A percentile compares a stretch with the other conserved stretches of the same genome.
These are phyloP conservation scores for Galeopsomyia nigrocyanea DNA, from an alignment of 2,888 invertebrate genomes.

Conservation along the genomic window DNA sequence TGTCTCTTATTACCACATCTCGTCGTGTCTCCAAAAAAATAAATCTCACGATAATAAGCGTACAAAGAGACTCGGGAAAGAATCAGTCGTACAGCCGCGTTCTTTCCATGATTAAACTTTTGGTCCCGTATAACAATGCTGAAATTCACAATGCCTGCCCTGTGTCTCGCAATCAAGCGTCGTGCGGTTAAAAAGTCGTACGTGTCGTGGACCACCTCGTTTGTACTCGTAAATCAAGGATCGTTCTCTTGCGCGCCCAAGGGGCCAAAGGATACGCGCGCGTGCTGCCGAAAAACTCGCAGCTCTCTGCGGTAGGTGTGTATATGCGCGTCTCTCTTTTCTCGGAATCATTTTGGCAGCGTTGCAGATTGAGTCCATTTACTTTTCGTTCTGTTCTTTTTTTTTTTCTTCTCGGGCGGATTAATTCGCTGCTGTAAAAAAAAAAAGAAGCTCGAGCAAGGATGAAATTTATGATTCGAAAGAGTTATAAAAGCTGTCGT, in stretches of 20 bases:
- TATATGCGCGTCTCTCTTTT: constrained; percentile 22
- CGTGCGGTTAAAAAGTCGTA: constrained; percentile 25
- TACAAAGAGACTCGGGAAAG: background rate
- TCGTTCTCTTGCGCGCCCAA: constrained; percentile 45
- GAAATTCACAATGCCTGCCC: constrained; percentile 3
- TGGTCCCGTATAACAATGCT: too few relatives aligned
- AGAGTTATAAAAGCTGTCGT: too few relatives aligned
- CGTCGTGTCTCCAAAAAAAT: too few relatives aligned
- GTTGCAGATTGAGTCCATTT: background rate
- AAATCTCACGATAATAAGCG: too few relatives aligned
- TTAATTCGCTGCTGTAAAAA: too few relatives aligned
- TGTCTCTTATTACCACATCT: too few relatives aligned
- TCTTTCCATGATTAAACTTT: too few relatives aligned
- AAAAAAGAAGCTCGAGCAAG: too few relatives aligned
- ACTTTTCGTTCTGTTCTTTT: too few relatives aligned
- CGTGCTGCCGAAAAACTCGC: background rate
- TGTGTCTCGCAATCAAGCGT: constrained; percentile 6
- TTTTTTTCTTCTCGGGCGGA: too few relatives aligned
- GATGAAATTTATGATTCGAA: too few relatives aligned
- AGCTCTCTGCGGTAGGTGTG: constrained; percentile 42
- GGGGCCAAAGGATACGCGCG: constrained; percentile 20
- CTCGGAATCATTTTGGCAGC: constrained; percentile 24
- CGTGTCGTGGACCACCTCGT: constrained; percentile 52
- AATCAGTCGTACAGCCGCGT: too few relatives aligned
- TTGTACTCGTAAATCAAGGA: constrained; percentile 54